Percentiles rank a stretch among this genome's conserved stretches.
Conservation (phyloP, 2,888 invertebrate genomes). For the Polyommatus icarus region DNA sequence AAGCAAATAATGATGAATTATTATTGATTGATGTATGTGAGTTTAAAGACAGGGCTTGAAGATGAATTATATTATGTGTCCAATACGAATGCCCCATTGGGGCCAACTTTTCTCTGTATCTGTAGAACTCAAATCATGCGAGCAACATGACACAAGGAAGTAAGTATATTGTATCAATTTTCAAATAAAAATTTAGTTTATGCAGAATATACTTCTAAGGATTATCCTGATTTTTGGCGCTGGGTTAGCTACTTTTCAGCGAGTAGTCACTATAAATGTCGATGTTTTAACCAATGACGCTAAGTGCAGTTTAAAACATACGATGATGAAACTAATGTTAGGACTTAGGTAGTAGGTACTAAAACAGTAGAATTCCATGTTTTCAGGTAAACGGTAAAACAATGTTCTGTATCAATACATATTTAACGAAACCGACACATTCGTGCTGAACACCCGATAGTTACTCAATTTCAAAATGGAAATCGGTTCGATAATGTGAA, state of each 20-base stretch:
- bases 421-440: background rate
- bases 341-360: no score
- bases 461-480: background rate
- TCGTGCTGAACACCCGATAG: background rate
- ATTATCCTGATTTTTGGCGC: no score
- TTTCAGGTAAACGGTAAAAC: background rate
- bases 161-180: no score
- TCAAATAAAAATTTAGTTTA: no score
- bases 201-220: no score
- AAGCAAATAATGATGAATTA: background rate
- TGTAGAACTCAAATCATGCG: no score
- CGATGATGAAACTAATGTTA: no score
- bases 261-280: no score
- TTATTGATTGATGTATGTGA: background rate
- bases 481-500: conserved; percentile 30
- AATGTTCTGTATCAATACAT: background rate
- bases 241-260: no score
- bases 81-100: background rate
- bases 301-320: no score
- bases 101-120: background rate
- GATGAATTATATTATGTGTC: background rate
- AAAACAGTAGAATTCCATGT: background rate
- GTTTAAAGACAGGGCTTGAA: background rate
- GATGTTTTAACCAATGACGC: no score
- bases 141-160: no score